phyloP scores from a whole-genome alignment of 2,113 vertebrate species.

The Crotophaga sulcirostris region DNA sequence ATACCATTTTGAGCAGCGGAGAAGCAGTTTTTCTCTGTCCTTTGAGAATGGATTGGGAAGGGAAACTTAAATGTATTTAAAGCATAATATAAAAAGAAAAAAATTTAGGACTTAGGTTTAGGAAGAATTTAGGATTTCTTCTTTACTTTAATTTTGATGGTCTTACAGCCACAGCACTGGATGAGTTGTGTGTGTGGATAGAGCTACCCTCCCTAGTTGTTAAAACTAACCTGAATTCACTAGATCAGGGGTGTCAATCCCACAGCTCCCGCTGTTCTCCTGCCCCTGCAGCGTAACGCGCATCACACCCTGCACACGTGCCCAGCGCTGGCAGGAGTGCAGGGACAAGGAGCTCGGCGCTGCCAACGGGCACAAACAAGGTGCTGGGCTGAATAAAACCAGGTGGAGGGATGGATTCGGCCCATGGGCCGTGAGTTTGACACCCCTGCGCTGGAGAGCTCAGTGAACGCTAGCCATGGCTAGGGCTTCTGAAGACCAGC shows the following conservation, averaged over 20 bases:
- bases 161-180: not conserved
- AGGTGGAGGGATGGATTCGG: no score
- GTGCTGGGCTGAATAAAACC: no score
- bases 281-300: no score
- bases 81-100: not conserved
- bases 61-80: not conserved
- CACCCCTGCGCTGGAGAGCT: no score
- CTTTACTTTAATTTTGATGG: not conserved
- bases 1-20: not conserved
- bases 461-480: not conserved
- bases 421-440: no score
- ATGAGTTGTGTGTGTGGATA: not conserved
- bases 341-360: no score
- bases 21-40: not conserved
- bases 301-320: no score
- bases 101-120: no score
- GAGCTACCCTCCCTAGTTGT: not conserved
- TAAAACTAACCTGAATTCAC: not conserved
- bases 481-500: not conserved
- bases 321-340: no score
- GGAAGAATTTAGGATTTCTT: slow-evolving; percentile 6
- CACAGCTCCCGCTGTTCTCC: no score
- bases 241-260: no score
- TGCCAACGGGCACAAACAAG: no score
- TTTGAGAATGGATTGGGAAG: not conserved